Evolutionary conservation across 2,888 invertebrate genomes (phyloP).

Genomic region (Microchrysa polita): DNA sequence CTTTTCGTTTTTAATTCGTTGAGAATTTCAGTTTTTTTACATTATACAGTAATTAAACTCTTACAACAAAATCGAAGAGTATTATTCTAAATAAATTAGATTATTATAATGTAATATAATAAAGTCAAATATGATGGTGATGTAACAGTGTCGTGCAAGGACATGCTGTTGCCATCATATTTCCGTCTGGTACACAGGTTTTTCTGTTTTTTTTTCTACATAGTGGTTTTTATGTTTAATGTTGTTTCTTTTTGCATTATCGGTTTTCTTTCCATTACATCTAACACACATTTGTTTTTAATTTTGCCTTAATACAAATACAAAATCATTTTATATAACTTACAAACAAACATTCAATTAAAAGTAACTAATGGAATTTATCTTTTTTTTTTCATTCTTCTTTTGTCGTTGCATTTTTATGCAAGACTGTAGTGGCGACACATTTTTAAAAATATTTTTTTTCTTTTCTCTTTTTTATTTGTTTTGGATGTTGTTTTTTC

Average conservation of each 20-base stretch:
- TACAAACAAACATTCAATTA: slow-evolving; percentile 32
- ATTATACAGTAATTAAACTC: slow-evolving; percentile 31
- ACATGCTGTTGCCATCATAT: neutral
- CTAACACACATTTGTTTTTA: slow-evolving; percentile 38
- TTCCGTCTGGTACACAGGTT: neutral
- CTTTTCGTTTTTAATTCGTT: no score
- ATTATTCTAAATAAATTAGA: slow-evolving; percentile 40
- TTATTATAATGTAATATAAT: no score
- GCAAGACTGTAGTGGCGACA: neutral
- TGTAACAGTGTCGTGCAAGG: neutral
- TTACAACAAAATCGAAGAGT: slow-evolving; percentile 35
- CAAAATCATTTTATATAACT: slow-evolving; percentile 13
- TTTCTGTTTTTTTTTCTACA: neutral
- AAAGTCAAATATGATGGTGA: slow-evolving; percentile 14
- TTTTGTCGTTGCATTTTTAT: neutral
- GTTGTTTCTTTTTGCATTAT: slow-evolving; percentile 23
- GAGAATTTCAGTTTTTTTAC: slow-evolving; percentile 9
- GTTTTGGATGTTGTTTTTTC: no score
- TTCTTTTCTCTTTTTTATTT: neutral
- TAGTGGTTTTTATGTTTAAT: neutral
- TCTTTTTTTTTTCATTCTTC: slow-evolving; percentile 23
- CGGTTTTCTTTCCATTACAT: slow-evolving; percentile 42
- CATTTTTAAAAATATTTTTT: neutral
- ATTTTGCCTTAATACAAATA: slow-evolving; percentile 29
- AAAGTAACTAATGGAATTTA: slow-evolving; percentile 41